Evolutionary conservation across 2,797 vertebrate genomes (phyloP).

Genomic region (Enteromius fasciolatus): DNA sequence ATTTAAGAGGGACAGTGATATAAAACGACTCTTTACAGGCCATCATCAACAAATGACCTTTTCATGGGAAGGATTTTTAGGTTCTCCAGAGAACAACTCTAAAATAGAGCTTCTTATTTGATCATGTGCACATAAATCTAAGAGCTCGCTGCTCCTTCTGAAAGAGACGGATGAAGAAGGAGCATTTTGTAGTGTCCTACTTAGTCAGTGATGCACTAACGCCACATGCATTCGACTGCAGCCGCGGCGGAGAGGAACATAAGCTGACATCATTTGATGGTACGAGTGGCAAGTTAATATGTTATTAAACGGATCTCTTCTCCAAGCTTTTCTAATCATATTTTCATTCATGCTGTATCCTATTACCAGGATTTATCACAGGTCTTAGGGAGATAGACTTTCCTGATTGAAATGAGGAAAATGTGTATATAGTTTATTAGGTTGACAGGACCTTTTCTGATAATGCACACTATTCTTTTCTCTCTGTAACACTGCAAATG

Average conservation of each 20-base stretch:
- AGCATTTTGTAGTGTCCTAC: conserved; percentile 75
- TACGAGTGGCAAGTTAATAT: conserved; percentile 49
- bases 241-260: conserved; percentile 41
- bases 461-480: not conserved
- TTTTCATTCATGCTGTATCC: conserved; percentile 50
- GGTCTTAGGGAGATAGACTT: conserved; percentile 38
- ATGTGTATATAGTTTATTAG: conserved; percentile 23
- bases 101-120: conserved; percentile 58
- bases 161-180: conserved; percentile 54
- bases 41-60: conserved; percentile 35
- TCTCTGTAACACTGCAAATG: not conserved
- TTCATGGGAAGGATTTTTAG: conserved; percentile 38
- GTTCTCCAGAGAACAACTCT: conserved; percentile 33
- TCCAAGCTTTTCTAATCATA: conserved; percentile 40
- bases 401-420: conserved; percentile 38
- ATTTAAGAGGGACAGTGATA: conserved; percentile 1
- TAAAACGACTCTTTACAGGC: not conserved
- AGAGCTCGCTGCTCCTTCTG: conserved; percentile 66
- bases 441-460: conserved; percentile 22
- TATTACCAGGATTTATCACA: conserved; percentile 58
- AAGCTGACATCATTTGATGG: conserved; percentile 45
- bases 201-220: conserved; percentile 76
- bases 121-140: conserved; percentile 59
- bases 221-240: conserved; percentile 69
- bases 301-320: conserved; percentile 51